A percentile compares a stretch with the other conserved stretches of the same genome.
Evolutionary conservation across 1,140 invertebrate genomes (phyloP).

Genomic region (Ruditapes philippinarum): DNA sequence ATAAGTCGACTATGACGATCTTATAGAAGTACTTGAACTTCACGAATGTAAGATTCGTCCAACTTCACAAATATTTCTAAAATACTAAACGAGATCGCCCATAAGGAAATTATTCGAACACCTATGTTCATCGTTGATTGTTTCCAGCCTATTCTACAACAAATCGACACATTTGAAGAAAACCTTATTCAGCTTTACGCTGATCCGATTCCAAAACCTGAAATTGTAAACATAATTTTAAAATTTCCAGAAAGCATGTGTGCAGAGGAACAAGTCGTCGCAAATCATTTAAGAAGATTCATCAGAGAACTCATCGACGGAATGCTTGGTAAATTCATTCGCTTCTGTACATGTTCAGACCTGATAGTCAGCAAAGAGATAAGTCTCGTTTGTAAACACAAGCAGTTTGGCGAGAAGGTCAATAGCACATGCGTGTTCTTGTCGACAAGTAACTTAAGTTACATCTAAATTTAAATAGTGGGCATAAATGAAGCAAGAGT

Average conservation of each 20-base stretch:
- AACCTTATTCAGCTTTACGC: conserved; percentile 40
- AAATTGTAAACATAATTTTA: conserved; percentile 40
- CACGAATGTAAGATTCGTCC: conserved; percentile 19
- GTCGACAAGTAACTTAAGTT: too few species aligned
- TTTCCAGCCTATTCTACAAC: conserved; percentile 34
- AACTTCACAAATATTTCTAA: conserved; percentile 5
- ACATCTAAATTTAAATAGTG: too few species aligned
- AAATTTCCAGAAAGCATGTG: conserved; percentile 50
- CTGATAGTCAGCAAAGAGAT: conserved; percentile 58
- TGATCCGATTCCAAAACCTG: conserved; percentile 50
- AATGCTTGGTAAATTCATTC: conserved; percentile 37
- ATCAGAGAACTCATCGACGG: conserved; percentile 46
- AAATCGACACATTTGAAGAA: conserved; percentile 45
- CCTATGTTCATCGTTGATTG: conserved; percentile 60
- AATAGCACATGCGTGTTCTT: conserved; percentile 65
- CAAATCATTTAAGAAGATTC: conserved; percentile 37
- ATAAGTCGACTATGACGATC: conserved; percentile 11
- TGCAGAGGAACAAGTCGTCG: conserved; percentile 46
- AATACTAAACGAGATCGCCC: conserved; percentile 13
- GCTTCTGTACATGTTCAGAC: conserved; percentile 55
- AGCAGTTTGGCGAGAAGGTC: conserved; percentile 44
- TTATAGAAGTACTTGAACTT: conserved; percentile 6
- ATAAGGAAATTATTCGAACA: conserved; percentile 39
- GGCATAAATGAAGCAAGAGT: too few species aligned
- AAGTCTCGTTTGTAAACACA: conserved; percentile 63